Evolutionary conservation across 2,888 invertebrate genomes (phyloP).

Genomic region (Eristalinus aeneus): DNA sequence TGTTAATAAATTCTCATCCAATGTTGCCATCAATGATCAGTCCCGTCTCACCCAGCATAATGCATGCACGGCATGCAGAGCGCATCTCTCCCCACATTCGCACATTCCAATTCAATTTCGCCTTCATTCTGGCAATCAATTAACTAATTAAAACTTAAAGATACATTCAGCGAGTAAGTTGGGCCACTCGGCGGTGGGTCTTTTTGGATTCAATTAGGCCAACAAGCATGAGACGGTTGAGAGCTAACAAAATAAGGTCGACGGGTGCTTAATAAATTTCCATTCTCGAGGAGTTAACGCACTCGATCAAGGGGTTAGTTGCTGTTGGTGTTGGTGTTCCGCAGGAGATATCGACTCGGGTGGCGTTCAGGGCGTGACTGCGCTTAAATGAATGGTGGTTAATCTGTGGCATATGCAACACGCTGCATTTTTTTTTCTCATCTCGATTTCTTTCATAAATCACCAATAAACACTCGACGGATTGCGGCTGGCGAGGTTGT

Average conservation of each 20-base stretch:
- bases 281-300: slow-evolving; percentile 61
- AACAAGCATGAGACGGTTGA: not conserved
- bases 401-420: slow-evolving; percentile 45
- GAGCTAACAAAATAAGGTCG: slow-evolving; percentile 48
- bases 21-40: not conserved
- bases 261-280: slow-evolving; percentile 62
- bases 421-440: not conserved
- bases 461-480: slow-evolving; percentile 28
- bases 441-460: slow-evolving; percentile 32
- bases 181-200: slow-evolving; percentile 1
- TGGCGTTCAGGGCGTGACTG: not conserved
- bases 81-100: not conserved
- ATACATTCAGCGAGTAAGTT: not conserved
- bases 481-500: not conserved
- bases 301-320: slow-evolving; percentile 62
- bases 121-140: slow-evolving; percentile 50
- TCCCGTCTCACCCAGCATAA: not conserved
- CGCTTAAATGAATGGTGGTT: slow-evolving; percentile 7
- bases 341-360: not conserved
- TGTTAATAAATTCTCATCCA: not conserved
- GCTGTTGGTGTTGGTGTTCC: not conserved
- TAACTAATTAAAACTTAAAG: slow-evolving; percentile 59
- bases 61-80: not conserved
- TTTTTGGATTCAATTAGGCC: slow-evolving; percentile 44
- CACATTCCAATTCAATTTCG: slow-evolving; percentile 35